Percentiles rank a stretch among this genome's conserved stretches.
Conservation (phyloP, 2,113 vertebrate genomes). For the Pseudorectes ferrugineus region DNA sequence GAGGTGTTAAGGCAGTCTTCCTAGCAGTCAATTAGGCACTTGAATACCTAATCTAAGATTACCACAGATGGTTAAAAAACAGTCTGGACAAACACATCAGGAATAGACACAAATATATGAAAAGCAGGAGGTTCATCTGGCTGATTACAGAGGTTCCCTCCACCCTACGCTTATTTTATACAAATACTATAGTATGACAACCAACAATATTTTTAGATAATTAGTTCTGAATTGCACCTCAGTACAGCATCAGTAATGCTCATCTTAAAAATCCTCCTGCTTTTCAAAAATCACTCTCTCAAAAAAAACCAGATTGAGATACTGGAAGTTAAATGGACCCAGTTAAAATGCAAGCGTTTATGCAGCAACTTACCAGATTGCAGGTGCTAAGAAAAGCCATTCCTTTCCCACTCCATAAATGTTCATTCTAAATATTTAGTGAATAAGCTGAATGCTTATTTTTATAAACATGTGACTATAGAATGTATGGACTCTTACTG, state of each 20-base stretch:
- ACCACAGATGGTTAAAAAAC: background rate
- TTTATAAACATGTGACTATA: background rate
- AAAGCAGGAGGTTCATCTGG: background rate
- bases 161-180: background rate
- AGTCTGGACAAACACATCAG: background rate
- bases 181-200: background rate
- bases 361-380: background rate
- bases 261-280: background rate
- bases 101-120: background rate
- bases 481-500: background rate
- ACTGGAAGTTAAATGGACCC: background rate
- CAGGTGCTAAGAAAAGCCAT: background rate
- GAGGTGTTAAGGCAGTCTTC: background rate
- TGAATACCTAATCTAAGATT: background rate
- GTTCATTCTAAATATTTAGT: background rate
- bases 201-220: background rate
- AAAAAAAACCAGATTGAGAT: fast-evolving
- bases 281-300: background rate
- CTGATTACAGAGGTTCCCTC: background rate
- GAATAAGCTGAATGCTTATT: background rate
- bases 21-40: background rate
- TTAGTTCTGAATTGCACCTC: background rate
- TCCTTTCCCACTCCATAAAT: background rate
- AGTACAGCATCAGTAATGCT: background rate
- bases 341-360: background rate